These are phyloP conservation scores for Alviniconcha marisindica DNA, from an alignment of 1,140 invertebrate genomes.

Conservation along the genomic window DNA sequence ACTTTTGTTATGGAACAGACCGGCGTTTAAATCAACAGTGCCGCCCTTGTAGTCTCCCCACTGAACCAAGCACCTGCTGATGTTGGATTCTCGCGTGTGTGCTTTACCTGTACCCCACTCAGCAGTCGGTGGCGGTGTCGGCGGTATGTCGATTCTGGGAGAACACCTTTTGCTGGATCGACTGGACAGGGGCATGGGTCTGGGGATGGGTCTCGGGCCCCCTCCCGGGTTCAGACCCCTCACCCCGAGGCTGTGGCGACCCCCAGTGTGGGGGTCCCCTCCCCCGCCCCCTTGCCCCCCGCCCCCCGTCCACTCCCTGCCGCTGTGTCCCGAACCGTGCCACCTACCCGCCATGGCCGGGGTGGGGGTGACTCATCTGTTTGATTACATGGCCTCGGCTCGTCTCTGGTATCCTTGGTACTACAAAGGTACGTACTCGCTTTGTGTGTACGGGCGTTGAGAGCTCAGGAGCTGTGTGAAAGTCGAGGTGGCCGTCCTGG, in stretches of 20 bases:
- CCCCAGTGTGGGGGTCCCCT: slow-evolving; percentile 26
- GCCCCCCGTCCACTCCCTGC: slow-evolving; percentile 19
- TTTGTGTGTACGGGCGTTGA: no score
- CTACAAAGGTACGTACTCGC: slow-evolving; percentile 34
- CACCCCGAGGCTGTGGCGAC: slow-evolving; percentile 11
- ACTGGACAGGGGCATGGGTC: slow-evolving; percentile 18
- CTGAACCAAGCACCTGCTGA: background rate
- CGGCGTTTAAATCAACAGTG: no score
- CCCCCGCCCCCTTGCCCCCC: background rate
- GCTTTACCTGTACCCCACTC: background rate
- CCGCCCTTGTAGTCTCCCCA: no score
- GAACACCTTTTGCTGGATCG: slow-evolving; percentile 14
- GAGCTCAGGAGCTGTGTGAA: no score
- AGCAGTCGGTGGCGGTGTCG: background rate
- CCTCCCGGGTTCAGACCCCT: slow-evolving; percentile 28
- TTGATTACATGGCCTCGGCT: slow-evolving; percentile 35
- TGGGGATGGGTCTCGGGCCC: background rate
- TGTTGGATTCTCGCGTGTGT: slow-evolving; percentile 31
- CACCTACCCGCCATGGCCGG: slow-evolving; percentile 14
- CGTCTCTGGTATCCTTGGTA: slow-evolving; percentile 40
- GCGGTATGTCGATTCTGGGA: slow-evolving; percentile 29
- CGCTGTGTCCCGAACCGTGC: slow-evolving; percentile 36
- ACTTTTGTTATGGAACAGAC: no score
- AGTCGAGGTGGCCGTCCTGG: no score
- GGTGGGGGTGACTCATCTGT: slow-evolving; percentile 37